Evolutionary conservation across 2,797 vertebrate genomes (phyloP), one percentile per base, ranked within the genome.

Genomic region (Discoglossus pictus): DNA sequence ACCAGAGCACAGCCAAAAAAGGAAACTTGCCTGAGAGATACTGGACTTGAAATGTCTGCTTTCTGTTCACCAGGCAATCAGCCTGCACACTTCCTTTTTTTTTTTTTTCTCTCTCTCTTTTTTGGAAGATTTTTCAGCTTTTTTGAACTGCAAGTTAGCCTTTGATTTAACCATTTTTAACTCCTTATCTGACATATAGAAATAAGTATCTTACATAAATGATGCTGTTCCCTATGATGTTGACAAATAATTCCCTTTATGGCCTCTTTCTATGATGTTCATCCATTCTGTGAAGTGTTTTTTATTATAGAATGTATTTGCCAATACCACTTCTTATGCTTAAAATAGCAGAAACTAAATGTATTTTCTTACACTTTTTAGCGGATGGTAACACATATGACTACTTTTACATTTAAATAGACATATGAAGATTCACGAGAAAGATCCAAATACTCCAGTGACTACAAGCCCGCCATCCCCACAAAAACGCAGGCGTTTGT

Each of bases 351-450:
- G n/a, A n/a, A n/a, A n/a, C n/a, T n/a, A n/a, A n/a, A n/a, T n/a
- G n/a, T n/a, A n/a, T n/a, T n/a, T n/a, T n/a, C n/a, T n/a, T n/a
- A n/a, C n/a, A n/a, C n/a, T n/a, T n/a, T n/a, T n/a, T n/a, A n/a
- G n/a, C n/a, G n/a, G n/a, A 31, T 31, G 8, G 27, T 31, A 31
- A 31, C 4, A 8, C 8, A 31, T 31, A 17, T 0, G 9, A 3
- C 5, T 0, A 0, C n/a, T 55, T 17, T 74, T 52, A 71, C 72
- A 46, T 74, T 51, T 75, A n/a, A n/a, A n/a, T n/a, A 98, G 96
- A 79, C 96, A 99, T 65, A 99, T 98, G 96, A 99, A 99, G 88
- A 99, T 99, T 76, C 96, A 99, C 0, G 95, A 97, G 75, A 98
- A 98, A 83, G 96, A 98, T 78, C 90, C 93, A 0, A 88, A 82